These are phyloP conservation scores for Silvanus unidentatus DNA, from an alignment of 2,888 invertebrate species.

Conservation along the genomic window DNA sequence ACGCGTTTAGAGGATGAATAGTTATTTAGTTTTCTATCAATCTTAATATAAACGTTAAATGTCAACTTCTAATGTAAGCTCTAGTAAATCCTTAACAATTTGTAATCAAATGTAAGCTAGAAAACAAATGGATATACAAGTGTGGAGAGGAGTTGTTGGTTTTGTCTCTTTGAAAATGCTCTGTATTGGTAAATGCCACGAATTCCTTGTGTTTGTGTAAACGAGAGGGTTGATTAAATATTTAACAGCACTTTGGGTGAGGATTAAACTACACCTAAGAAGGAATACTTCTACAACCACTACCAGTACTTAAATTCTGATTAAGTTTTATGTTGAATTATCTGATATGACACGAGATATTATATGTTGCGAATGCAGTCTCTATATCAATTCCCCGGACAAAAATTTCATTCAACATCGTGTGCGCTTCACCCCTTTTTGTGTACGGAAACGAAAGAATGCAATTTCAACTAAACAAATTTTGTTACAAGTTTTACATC, in stretches of 20 bases:
- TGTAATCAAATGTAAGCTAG: too few species aligned
- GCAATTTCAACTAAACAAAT: too few species aligned
- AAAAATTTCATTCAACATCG: slow-evolving; percentile 9
- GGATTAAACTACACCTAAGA: slow-evolving; percentile 13
- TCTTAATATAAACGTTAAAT: not conserved
- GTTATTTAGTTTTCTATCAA: slow-evolving; percentile 11
- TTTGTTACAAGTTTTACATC: too few species aligned
- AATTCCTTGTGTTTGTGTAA: too few species aligned
- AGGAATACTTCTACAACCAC: slow-evolving; percentile 7
- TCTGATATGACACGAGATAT: slow-evolving; percentile 40
- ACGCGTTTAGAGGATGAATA: slow-evolving; percentile 3
- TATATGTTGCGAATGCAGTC: slow-evolving; percentile 34
- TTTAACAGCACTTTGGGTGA: slow-evolving; percentile 31
- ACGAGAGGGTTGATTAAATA: slow-evolving; percentile 3
- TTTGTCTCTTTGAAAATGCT: too few species aligned
- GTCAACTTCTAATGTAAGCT: too few species aligned
- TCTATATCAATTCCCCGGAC: slow-evolving; percentile 20
- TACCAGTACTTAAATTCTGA: slow-evolving; percentile 5
- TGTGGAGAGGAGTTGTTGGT: too few species aligned
- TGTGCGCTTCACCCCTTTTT: too few species aligned
- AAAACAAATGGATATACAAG: too few species aligned
- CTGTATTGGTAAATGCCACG: too few species aligned
- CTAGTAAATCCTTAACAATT: too few species aligned
- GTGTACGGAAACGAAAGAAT: too few species aligned
- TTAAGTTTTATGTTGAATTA: slow-evolving; percentile 11